These are phyloP conservation scores for Stegophylla sp. DNA, from an alignment of 2,888 invertebrate genomes.

Conservation along the genomic window DNA sequence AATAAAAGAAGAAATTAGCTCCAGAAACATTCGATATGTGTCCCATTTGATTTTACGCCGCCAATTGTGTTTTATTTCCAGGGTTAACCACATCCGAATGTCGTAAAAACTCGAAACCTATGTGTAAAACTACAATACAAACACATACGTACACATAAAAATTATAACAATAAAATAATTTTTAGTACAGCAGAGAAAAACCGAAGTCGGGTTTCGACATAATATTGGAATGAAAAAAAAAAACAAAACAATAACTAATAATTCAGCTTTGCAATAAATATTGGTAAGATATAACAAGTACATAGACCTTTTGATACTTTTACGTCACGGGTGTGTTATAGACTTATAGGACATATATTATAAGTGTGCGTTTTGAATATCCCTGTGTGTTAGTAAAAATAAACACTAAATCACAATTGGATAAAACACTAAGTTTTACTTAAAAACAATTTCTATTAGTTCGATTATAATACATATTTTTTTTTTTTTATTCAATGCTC, in stretches of 20 bases:
- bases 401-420: no score
- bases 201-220: not conserved
- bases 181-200: conserved; percentile 15
- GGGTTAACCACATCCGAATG: conserved; percentile 51
- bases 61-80: conserved; percentile 45
- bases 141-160: no score
- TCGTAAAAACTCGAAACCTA: conserved; percentile 45
- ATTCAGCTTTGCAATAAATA: not conserved
- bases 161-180: conserved; percentile 43
- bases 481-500: no score
- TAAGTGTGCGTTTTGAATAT: no score
- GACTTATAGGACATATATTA: no score
- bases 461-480: no score
- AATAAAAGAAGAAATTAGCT: conserved; percentile 1
- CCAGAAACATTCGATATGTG: conserved; percentile 5
- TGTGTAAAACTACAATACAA: conserved; percentile 19
- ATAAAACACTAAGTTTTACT: no score
- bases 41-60: conserved; percentile 37
- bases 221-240: conserved; percentile 5
- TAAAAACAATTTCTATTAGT: no score
- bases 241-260: not conserved
- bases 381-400: no score
- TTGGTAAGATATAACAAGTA: no score
- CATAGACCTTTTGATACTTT: no score
- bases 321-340: no score